Conservation (phyloP, 37 sponge, comb jelly and placozoan species). For the Haliclona indistincta region DNA sequence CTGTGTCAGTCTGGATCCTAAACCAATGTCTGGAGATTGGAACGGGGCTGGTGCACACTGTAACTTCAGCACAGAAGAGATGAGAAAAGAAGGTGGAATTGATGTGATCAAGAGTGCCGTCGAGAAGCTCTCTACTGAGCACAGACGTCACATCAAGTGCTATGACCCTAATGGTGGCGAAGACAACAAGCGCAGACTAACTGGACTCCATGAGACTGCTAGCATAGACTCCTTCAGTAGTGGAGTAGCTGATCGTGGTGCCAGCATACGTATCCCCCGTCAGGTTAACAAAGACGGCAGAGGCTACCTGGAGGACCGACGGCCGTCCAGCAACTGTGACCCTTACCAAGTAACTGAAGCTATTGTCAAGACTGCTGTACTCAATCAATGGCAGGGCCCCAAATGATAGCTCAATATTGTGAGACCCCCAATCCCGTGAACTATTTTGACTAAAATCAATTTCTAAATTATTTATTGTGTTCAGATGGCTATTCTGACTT, state of each 20-base stretch:
- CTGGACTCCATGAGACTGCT: constrained; percentile 95
- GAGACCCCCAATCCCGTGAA: too few relatives aligned
- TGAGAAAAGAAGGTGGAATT: constrained; percentile 87
- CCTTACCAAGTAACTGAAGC: constrained; percentile 92
- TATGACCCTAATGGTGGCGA: constrained; percentile 91
- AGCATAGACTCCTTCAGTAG: constrained; percentile 65
- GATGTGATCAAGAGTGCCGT: constrained; percentile 79
- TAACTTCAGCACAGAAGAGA: constrained; percentile 80
- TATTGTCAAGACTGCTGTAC: constrained; percentile 71
- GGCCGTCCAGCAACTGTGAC: constrained; percentile 93
- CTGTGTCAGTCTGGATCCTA: constrained; percentile 82
- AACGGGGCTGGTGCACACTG: constrained; percentile 96
- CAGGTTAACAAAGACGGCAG: constrained; percentile 76
- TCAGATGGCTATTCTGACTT: too few relatives aligned
- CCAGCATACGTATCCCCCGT: constrained; percentile 93
- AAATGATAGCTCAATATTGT: too few relatives aligned
- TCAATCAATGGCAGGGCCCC: constrained; percentile 85
- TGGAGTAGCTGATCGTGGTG: constrained; percentile 95
- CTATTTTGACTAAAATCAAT: too few relatives aligned
- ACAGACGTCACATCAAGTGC: constrained; percentile 74
- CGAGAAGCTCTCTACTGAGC: constrained; percentile 64
- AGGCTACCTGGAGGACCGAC: constrained; percentile 96
- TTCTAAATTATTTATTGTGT: too few relatives aligned
- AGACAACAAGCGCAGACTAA: constrained; percentile 91
- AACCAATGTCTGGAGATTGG: constrained; percentile 92